Evolutionary conservation across 2,797 vertebrate species (phyloP).

Genomic region (Phalanger gymnotis): DNA sequence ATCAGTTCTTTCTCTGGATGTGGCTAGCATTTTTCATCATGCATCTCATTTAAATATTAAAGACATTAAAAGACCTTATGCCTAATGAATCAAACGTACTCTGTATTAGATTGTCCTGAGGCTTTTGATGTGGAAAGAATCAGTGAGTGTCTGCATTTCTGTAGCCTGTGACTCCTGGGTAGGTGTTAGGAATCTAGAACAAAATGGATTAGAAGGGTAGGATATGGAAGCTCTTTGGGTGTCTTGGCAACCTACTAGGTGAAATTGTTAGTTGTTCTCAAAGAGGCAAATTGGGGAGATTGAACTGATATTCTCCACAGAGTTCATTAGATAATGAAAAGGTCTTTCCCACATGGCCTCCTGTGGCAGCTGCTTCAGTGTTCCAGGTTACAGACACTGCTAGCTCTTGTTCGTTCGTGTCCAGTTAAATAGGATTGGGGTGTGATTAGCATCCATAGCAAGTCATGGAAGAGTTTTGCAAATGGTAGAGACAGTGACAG

Average conservation of each 20-base stretch:
- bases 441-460: background rate
- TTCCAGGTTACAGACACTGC: background rate
- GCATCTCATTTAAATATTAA: background rate
- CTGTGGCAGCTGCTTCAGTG: background rate
- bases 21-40: background rate
- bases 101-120: background rate
- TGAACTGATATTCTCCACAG: background rate
- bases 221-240: background rate
- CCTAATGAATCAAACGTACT: background rate
- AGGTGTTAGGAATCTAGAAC: background rate
- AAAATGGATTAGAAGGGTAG: background rate
- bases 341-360: background rate
- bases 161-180: background rate
- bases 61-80: background rate
- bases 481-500: background rate
- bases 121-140: background rate
- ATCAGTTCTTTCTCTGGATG: background rate
- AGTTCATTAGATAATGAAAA: background rate
- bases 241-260: background rate
- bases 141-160: background rate
- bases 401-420: background rate
- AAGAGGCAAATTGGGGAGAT: background rate
- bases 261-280: background rate
- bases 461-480: background rate
- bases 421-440: background rate